Evolutionary conservation across 1,140 invertebrate genomes (phyloP), one percentile per base, ranked within the genome.

Genomic region (Babylonia areolata): DNA sequence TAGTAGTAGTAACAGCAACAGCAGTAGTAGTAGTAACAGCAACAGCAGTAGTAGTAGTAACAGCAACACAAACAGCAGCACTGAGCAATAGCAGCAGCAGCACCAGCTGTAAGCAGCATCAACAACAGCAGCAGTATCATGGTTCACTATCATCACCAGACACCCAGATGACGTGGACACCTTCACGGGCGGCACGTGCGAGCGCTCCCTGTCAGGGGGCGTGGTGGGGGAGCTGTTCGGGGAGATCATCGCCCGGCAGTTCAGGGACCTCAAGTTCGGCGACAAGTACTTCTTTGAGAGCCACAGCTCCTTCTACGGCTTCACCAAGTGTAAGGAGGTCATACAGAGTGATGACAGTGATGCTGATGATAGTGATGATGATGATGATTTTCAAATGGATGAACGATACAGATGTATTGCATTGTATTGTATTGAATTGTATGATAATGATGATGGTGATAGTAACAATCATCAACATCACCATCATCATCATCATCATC

Each of bases 241-340:
- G 0, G 97, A 99, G 92, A 98, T 99, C 87, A 97, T 99, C 88
- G 98, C 97, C 46, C 97, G 98, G 86, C 98, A 99, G 94, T 99
- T 99, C 95, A 95, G 97, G 87, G 97, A 98, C 92, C 94, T 97
- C 35, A 96, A 98, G 87, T 95, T 97, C 87, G 99, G 98, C 78
- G 99, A 99, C 94, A 96, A 98, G 91, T 99, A 99, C 94, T 99
- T 98, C 97, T 99, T 98, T 91, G 98, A 99, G 93, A 95, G 98
- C 83, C 54, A 87, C 35, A 69, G 87, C 51, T 95, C 9, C 2
- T 42, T 33, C 35, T 58, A 35, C 42, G 86, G 96, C 1, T 97
- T 98, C 88, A 97, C 96, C 0, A 95, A 64, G 93, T 95, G 54
- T 89, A 88, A 86, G 83, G 15, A n/a, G n/a, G n/a, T n/a, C n/a